Conservation (phyloP, 2,888 invertebrate species). For the Plebejus argus region DNA sequence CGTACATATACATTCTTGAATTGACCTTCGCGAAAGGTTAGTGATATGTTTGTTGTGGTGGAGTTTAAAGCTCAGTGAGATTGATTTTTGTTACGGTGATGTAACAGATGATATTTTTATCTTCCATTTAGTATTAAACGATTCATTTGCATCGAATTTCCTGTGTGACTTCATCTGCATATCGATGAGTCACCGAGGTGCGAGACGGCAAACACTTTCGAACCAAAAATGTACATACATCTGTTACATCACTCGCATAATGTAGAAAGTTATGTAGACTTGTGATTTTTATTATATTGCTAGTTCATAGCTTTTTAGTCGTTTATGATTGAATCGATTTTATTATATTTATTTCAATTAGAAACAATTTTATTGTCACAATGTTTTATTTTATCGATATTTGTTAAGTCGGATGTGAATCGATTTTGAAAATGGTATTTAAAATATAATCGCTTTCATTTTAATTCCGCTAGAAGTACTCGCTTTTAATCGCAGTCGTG, state of each 20-base stretch:
- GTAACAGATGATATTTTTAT: constrained; percentile 23
- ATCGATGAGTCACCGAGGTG: constrained; percentile 5
- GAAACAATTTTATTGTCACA: constrained; percentile 63
- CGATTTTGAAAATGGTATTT: constrained; percentile 17
- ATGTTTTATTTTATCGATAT: constrained; percentile 45
- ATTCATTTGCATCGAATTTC: constrained; percentile 23
- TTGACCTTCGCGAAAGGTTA: constrained; percentile 80
- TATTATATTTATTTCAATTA: constrained; percentile 64
- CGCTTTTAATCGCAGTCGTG: constrained; percentile 26
- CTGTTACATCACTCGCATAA: constrained; percentile 49
- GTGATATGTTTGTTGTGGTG: constrained; percentile 76
- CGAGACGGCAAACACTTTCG: constrained; percentile 19
- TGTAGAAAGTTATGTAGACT: constrained; percentile 57
- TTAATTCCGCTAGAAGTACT: constrained; percentile 17
- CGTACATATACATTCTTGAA: constrained; percentile 79
- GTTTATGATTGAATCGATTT: constrained; percentile 72
- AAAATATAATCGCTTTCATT: constrained; percentile 16
- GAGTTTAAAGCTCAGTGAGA: constrained; percentile 62
- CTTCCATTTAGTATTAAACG: constrained; percentile 23
- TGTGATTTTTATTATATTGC: constrained; percentile 76
- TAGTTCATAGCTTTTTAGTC: constrained; percentile 73
- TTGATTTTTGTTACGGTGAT: constrained; percentile 39
- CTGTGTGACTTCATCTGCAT: constrained; percentile 11
- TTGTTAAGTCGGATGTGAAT: constrained; percentile 18
- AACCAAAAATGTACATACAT: constrained; percentile 17